Percentiles rank a stretch among this genome's conserved stretches.
Evolutionary conservation across 2,888 invertebrate genomes (phyloP).

Genomic region (Noctua fimbriata): DNA sequence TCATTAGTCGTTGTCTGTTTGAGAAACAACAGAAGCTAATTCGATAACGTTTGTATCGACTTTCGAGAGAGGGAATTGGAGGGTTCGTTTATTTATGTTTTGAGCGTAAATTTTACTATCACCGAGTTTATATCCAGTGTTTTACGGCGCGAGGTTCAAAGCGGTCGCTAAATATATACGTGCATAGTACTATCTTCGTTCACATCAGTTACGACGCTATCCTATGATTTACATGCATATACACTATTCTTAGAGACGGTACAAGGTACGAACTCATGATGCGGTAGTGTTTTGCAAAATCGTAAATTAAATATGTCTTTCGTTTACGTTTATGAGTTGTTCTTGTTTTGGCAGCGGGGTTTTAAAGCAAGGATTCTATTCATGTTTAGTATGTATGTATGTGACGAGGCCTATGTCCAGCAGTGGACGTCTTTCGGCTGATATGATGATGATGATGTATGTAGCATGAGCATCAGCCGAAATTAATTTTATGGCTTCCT

Average conservation of each 20-base stretch:
- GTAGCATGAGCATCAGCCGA: not conserved
- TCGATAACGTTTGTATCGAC: constrained; percentile 34
- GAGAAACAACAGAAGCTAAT: constrained; percentile 45
- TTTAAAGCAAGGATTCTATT: constrained; percentile 31
- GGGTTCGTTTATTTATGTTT: constrained; percentile 58
- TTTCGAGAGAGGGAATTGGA: constrained; percentile 6
- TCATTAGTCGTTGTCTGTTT: constrained; percentile 32
- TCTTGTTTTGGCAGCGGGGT: constrained; percentile 39
- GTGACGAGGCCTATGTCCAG: no score
- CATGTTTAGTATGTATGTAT: constrained; percentile 10
- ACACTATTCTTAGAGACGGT: constrained; percentile 69
- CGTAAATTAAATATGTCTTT: constrained; percentile 54
- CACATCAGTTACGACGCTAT: constrained; percentile 62
- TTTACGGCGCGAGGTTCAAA: constrained; percentile 61
- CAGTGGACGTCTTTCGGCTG: no score
- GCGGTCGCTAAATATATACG: constrained; percentile 51
- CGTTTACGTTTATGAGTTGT: constrained; percentile 32
- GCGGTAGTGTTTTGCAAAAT: constrained; percentile 50
- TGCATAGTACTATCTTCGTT: constrained; percentile 31
- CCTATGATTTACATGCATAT: constrained; percentile 70
- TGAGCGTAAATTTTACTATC: constrained; percentile 57
- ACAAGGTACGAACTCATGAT: constrained; percentile 56
- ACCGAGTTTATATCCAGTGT: constrained; percentile 49
- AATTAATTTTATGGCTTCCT: not conserved
- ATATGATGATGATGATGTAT: no score